Percentiles rank a stretch among this genome's conserved stretches.
Conservation (phyloP, 2,888 invertebrate species). For the Pilophorus perplexus region DNA sequence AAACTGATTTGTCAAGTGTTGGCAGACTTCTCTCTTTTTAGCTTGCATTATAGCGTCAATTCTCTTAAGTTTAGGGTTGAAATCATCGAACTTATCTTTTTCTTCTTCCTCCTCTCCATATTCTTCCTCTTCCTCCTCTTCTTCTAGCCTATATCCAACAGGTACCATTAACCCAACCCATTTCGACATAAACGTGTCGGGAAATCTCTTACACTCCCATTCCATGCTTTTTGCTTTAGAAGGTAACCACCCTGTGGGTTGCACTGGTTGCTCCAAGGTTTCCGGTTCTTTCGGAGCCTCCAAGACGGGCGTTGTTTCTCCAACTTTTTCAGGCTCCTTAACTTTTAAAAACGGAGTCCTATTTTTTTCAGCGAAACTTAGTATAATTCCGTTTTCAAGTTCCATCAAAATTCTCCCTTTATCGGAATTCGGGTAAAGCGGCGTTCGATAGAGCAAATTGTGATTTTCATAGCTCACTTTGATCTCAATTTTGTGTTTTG, state of each 20-base stretch:
- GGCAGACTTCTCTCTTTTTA: slow-evolving; percentile 3
- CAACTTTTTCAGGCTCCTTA: background rate
- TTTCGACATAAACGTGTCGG: background rate
- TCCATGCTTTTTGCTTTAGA: slow-evolving; percentile 9
- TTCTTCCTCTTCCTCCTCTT: background rate
- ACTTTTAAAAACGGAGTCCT: background rate
- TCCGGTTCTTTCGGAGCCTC: background rate
- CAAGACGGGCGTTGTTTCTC: background rate
- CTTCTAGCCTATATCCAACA: background rate
- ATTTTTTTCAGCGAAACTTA: slow-evolving; percentile 23
- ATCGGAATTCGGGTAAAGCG: slow-evolving; percentile 17
- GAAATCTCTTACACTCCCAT: slow-evolving; percentile 22
- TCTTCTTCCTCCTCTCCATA: background rate
- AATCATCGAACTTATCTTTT: background rate
- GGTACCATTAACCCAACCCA: slow-evolving; percentile 31
- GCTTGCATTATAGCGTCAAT: background rate
- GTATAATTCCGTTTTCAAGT: slow-evolving; percentile 28
- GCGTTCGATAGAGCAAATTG: slow-evolving; percentile 16
- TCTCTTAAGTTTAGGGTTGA: background rate
- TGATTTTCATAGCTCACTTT: slow-evolving; percentile 1
- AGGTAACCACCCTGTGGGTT: slow-evolving; percentile 7
- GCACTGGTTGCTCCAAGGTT: background rate
- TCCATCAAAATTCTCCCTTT: slow-evolving; percentile 5
- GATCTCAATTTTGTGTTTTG: slow-evolving; percentile 15
- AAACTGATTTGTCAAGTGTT: background rate